Conservation (phyloP, 2,113 vertebrate species). For the Antigone vipio region DNA sequence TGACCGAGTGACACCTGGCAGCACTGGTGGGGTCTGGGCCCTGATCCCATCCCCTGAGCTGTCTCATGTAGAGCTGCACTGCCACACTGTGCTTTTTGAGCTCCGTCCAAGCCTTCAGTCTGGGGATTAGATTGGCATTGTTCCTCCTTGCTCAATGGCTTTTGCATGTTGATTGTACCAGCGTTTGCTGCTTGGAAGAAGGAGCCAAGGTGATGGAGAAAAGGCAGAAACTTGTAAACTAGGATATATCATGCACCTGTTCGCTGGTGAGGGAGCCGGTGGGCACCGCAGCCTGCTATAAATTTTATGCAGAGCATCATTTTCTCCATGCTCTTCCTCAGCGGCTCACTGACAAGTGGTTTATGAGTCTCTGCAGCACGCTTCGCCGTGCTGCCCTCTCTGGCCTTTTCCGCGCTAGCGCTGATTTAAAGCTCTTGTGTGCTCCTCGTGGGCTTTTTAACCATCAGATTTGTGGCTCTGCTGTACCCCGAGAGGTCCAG, state of each 20-base stretch:
- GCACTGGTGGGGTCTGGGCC: neutral
- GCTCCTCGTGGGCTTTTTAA: neutral
- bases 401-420: neutral
- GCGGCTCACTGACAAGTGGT: neutral
- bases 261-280: neutral
- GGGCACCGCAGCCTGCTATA: neutral
- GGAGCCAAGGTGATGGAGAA: neutral
- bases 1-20: fast-evolving
- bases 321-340: neutral
- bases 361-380: neutral
- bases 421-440: neutral
- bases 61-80: neutral
- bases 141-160: slow-evolving; percentile 16
- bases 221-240: neutral
- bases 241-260: neutral
- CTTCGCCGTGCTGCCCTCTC: fast-evolving
- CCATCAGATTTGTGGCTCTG: neutral
- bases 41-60: neutral
- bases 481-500: neutral
- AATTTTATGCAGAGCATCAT: neutral
- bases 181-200: neutral
- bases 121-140: slow-evolving; percentile 52
- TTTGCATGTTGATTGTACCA: neutral
- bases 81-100: neutral
- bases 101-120: neutral